A percentile compares a stretch with the other conserved stretches of the same genome.
Evolutionary conservation across 1,140 invertebrate species (phyloP).

Genomic region (Caenorhabditis remanei): DNA sequence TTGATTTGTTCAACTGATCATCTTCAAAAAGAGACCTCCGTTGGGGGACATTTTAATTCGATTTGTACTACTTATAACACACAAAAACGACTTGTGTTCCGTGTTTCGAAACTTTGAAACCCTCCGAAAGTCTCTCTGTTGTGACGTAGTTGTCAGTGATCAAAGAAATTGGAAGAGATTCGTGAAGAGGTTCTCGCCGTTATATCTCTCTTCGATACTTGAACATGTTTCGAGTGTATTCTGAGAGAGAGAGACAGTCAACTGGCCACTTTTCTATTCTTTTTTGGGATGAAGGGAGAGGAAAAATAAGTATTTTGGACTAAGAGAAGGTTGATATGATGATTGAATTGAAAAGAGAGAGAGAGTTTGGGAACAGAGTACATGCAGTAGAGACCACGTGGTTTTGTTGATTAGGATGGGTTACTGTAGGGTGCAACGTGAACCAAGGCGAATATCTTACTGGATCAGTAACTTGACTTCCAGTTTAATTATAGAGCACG

Average conservation of each 20-base stretch:
- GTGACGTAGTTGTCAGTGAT: neutral
- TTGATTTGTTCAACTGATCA: conserved; percentile 54
- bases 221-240: conserved; percentile 28
- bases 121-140: neutral
- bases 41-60: conserved; percentile 14
- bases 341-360: too few species aligned
- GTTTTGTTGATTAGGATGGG: too few species aligned
- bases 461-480: too few species aligned
- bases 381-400: too few species aligned
- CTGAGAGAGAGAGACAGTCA: neutral
- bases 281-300: neutral
- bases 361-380: too few species aligned
- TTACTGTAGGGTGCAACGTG: too few species aligned
- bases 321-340: too few species aligned
- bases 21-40: neutral
- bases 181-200: neutral
- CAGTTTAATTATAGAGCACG: too few species aligned
- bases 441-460: too few species aligned
- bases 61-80: conserved; percentile 30
- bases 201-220: conserved; percentile 9
- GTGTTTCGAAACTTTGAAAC: conserved; percentile 6
- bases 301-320: neutral
- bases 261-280: conserved; percentile 35
- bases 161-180: neutral
- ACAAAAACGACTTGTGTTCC: neutral